These are phyloP conservation scores for Helicoverpa zea DNA, from an alignment of 1,140 invertebrate species.

Conservation along the genomic window DNA sequence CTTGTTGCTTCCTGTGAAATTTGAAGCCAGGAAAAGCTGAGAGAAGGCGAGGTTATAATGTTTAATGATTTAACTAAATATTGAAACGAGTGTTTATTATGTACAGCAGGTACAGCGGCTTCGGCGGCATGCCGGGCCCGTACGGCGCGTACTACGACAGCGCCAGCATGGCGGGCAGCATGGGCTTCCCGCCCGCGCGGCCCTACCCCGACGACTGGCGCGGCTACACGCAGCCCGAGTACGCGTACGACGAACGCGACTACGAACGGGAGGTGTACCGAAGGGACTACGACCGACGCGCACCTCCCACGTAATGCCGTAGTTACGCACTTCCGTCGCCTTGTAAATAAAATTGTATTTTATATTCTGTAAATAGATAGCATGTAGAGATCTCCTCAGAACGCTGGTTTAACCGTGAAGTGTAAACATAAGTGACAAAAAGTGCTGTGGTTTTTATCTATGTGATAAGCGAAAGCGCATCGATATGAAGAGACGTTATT, in stretches of 20 bases:
- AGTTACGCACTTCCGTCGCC: constrained; percentile 19
- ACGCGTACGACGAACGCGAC: constrained; percentile 78
- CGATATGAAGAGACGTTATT: constrained; percentile 66
- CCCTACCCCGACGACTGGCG: constrained; percentile 81
- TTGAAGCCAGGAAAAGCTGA: too few relatives aligned
- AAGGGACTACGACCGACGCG: constrained; percentile 81
- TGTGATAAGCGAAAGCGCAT: constrained; percentile 82
- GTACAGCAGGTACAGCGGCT: constrained; percentile 69
- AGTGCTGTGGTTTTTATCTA: constrained; percentile 84
- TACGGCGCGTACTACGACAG: constrained; percentile 77
- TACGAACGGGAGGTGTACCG: constrained; percentile 82
- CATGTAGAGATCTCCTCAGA: constrained; percentile 72
- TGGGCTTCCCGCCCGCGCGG: constrained; percentile 79
- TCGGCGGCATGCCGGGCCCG: constrained; percentile 70
- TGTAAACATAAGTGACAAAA: constrained; percentile 84
- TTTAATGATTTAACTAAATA: too few relatives aligned
- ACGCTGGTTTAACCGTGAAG: constrained; percentile 71
- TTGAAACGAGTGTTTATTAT: not conserved
- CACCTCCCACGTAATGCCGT: constrained; percentile 72
- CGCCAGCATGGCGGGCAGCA: constrained; percentile 70
- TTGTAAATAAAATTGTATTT: constrained; percentile 72
- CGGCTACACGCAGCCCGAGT: constrained; percentile 75
- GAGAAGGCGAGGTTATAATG: too few relatives aligned
- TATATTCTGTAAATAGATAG: constrained; percentile 81
- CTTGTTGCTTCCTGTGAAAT: too few relatives aligned